Percentiles rank a stretch among this genome's conserved stretches.
Evolutionary conservation across 2,888 invertebrate genomes (phyloP).

Genomic region (Caenorhabditis sp.): DNA sequence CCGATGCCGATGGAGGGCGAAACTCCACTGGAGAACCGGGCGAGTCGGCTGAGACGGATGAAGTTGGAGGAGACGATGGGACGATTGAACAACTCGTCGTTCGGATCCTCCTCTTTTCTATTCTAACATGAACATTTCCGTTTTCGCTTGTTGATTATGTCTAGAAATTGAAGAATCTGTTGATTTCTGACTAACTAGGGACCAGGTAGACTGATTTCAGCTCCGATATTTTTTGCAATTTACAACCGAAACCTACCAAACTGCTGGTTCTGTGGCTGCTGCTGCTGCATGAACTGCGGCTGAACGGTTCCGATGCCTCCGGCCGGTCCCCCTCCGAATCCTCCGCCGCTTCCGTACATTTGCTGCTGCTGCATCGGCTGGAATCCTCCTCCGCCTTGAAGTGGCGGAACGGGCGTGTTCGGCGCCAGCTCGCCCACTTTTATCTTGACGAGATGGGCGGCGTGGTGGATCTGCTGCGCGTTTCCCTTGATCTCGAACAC

Average conservation of each 20-base stretch:
- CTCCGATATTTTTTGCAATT: no score
- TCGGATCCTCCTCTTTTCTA: no score
- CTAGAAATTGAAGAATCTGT: no score
- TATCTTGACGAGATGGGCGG: slow-evolving; percentile 94
- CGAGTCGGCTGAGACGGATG: slow-evolving; percentile 33
- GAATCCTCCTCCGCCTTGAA: slow-evolving; percentile 20
- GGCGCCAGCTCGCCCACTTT: slow-evolving; percentile 82
- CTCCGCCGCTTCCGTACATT: neutral
- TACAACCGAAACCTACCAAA: slow-evolving; percentile 5
- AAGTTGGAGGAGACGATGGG: slow-evolving; percentile 32
- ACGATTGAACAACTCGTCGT: slow-evolving; percentile 1
- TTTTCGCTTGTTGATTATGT: no score
- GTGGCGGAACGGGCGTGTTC: slow-evolving; percentile 73
- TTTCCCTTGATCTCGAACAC: slow-evolving; percentile 91
- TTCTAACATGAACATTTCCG: no score
- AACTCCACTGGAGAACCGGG: slow-evolving; percentile 35
- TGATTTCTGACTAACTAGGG: no score
- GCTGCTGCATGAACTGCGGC: neutral
- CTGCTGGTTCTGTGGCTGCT: slow-evolving; percentile 8
- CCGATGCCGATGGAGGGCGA: slow-evolving; percentile 3
- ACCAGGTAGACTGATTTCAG: no score
- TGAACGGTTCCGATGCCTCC: no score
- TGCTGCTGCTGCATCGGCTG: slow-evolving; percentile 8
- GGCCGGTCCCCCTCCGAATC: neutral
- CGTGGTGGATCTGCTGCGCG: slow-evolving; percentile 93